Base-by-base conservation (phyloP, 2,797 vertebrate species). In the Fundulus diaphanus region DNA sequence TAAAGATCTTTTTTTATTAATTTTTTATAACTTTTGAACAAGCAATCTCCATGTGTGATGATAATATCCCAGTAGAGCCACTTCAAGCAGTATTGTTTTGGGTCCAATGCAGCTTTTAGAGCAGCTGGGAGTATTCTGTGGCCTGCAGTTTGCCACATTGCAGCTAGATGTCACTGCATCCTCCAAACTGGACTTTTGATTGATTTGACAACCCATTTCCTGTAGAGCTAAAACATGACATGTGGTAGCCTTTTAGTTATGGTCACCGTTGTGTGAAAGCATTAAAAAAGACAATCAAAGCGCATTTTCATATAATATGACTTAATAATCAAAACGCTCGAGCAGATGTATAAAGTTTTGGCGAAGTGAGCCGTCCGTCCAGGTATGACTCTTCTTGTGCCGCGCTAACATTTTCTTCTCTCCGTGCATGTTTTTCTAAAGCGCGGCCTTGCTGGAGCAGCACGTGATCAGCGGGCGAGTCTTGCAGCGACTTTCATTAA, bases 381-480 rank as follows among this genome's bases (percentile, higher is more conserved):
- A 37, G 13, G 20, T 15, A 15, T 40, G 24, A 40, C 61, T 65
- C 35, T 6, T 65, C 5, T n/a, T 40, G 22, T 31, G 44, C 16
- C 44, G 16, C 16, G 44, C 44, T 11, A 44, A 8, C 8, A 44
- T 46, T 20, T 22, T 63, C 11, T 5, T 24, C 12, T 63, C 11
- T 48, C 16, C 13, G 31, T 54, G 22, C 54, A 27, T 7, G 52
- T 11, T 70, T 24, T 27, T 11, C 2, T 63, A 68, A n/a, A 59
- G 66, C 35, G 22, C 69, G 1, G 56, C 37, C 76, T 85, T 51
- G 4, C 4, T 42, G 7, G 78, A 76, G 70, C 33, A 52, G 72
- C 24, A 33, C 70, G 70, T 61, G 20, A 68, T 57, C 68, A 2
- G 70, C 85, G 66, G 78, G 70, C 71, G 72, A 80, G 75, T 27